Evolutionary conservation across 2,888 invertebrate species (phyloP).

Genomic region (Trissolcus japonicus): DNA sequence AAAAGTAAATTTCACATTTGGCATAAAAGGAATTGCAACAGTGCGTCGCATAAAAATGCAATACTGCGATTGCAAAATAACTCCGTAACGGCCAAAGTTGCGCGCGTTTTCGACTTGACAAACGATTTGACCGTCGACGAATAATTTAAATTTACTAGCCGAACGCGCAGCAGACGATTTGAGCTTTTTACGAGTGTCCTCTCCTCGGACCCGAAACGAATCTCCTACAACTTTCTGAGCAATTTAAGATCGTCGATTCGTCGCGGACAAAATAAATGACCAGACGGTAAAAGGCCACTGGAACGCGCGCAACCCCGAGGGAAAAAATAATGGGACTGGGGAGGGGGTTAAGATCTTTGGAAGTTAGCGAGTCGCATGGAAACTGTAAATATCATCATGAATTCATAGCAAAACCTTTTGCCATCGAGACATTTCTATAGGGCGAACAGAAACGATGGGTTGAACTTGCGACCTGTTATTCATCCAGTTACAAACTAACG

Average conservation of each 20-base stretch:
- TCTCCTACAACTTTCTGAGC: conserved; percentile 33
- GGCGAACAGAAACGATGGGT: conserved; percentile 33
- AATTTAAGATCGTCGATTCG: conserved; percentile 40
- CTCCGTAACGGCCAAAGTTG: conserved; percentile 15
- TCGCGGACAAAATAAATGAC: conserved; percentile 41
- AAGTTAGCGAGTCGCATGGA: conserved; percentile 50
- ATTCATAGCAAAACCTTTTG: conserved; percentile 40
- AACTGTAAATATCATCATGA: conserved; percentile 49
- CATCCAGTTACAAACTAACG: conserved; percentile 41
- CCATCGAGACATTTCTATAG: conserved; percentile 40
- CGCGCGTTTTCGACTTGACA: not conserved
- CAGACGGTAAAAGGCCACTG: conserved; percentile 25
- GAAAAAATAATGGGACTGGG: not conserved
- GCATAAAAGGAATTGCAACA: too few species aligned
- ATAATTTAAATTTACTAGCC: conserved; percentile 25
- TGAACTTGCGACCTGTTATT: conserved; percentile 42
- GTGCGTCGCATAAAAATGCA: too few species aligned
- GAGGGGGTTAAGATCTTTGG: conserved; percentile 31
- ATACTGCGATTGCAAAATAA: conserved; percentile 1
- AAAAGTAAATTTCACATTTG: too few species aligned
- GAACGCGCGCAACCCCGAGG: not conserved
- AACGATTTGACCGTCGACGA: conserved; percentile 11
- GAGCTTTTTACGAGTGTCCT: conserved; percentile 2
- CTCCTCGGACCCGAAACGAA: conserved; percentile 26
- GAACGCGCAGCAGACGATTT: conserved; percentile 10